These are phyloP conservation scores for Athalia cordata DNA, from an alignment of 2,888 invertebrate genomes.

Conservation along the genomic window DNA sequence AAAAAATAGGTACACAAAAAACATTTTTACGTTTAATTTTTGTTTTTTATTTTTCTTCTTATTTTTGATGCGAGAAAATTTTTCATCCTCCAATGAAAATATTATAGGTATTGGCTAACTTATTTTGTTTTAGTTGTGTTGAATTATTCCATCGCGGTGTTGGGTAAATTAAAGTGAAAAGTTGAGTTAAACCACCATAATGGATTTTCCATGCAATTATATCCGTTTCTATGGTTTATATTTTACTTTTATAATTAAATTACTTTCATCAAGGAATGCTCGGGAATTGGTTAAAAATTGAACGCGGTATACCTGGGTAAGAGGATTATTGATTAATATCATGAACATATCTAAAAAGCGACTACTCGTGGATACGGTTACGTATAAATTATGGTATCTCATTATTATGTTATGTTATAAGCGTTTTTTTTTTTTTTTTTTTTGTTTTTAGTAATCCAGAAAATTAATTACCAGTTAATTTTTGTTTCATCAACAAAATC, in stretches of 20 bases:
- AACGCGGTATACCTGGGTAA: not conserved
- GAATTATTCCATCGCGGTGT: no score
- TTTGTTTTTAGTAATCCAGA: slow-evolving; percentile 22
- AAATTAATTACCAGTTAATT: slow-evolving; percentile 42
- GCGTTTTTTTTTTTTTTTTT: not conserved
- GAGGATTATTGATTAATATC: slow-evolving; percentile 15
- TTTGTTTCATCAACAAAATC: slow-evolving; percentile 44
- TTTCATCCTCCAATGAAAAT: no score
- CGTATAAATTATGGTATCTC: not conserved
- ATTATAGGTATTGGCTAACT: no score
- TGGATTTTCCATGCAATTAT: slow-evolving; percentile 12
- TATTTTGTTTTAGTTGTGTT: no score
- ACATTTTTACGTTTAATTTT: no score
- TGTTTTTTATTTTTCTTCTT: no score
- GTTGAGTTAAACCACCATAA: not conserved
- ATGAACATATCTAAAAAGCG: slow-evolving; percentile 6
- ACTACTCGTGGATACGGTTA: not conserved
- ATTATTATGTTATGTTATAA: slow-evolving; percentile 1
- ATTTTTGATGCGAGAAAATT: no score
- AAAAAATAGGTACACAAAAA: slow-evolving; percentile 66
- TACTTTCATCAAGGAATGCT: slow-evolving; percentile 16
- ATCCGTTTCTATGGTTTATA: not conserved
- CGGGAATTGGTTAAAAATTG: not conserved
- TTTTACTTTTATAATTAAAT: slow-evolving; percentile 24
- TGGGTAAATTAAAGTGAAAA: not conserved